These are phyloP conservation scores for Polyergus mexicanus DNA, from an alignment of 1,140 invertebrate genomes.

Conservation along the genomic window DNA sequence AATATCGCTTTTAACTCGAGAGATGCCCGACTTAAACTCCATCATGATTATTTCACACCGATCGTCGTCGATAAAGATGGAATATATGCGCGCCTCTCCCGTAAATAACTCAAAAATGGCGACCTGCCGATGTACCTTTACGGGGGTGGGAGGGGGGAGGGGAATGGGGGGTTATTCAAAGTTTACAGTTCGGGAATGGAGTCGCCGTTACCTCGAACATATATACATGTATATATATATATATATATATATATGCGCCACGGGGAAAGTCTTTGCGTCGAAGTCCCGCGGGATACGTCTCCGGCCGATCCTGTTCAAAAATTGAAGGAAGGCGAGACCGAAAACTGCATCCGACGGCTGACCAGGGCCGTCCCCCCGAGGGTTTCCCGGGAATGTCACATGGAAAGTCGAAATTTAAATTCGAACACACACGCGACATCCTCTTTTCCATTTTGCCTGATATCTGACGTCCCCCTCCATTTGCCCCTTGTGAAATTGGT, in stretches of 20 bases:
- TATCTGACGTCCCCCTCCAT: conserved; percentile 27
- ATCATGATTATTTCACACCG: conserved; percentile 70
- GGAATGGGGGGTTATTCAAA: conserved; percentile 80
- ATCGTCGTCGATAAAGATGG: conserved; percentile 65
- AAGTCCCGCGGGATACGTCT: conserved; percentile 78
- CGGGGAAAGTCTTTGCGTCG: conserved; percentile 67
- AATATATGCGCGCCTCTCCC: conserved; percentile 22
- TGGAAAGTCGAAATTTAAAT: conserved; percentile 83
- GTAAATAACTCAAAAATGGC: conserved; percentile 78
- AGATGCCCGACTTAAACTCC: conserved; percentile 30
- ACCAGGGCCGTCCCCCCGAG: conserved; percentile 78
- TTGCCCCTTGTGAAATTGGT: conserved; percentile 72
- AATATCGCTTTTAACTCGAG: conserved; percentile 27
- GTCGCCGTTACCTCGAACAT: conserved; percentile 69
- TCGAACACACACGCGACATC: conserved; percentile 78
- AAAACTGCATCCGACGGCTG: conserved; percentile 84
- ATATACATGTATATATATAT: conserved; percentile 19
- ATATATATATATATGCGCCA: conserved; percentile 15
- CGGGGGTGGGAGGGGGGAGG: too few relatives aligned
- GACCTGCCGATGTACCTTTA: conserved; percentile 73
- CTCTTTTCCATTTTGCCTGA: conserved; percentile 65
- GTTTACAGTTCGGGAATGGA: conserved; percentile 80
- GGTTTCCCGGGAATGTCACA: conserved; percentile 65
- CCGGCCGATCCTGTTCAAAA: conserved; percentile 82
- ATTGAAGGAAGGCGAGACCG: conserved; percentile 83